Base-by-base conservation (phyloP, 1,140 invertebrate species). In the Hyles vespertilio region DNA sequence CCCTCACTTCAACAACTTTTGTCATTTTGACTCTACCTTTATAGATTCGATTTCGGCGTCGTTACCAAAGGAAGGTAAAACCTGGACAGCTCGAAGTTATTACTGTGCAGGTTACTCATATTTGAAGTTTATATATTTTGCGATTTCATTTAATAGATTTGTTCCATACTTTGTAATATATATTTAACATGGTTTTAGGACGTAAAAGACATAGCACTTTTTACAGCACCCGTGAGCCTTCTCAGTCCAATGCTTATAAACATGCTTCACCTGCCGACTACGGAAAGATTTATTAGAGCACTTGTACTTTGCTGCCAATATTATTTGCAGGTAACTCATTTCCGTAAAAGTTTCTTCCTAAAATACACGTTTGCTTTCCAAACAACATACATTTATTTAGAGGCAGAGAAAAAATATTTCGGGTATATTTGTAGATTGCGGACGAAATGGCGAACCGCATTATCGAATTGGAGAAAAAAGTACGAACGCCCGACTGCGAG, bases 161-260 rank as follows among this genome's bases (percentile, higher is more conserved):
- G 36, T 10, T 40, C 32, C 4, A 6, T 11, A 47, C 10, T 11
- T 11, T 47, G 46, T 4, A 6, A 47, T 22, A 11, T 11, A 8
- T 45, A 45, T n/a, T 2, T 48, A 11, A 48, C 5, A 48, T 12
- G 11, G n/a, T 54, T 54, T 33, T 63, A 90, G 86, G 89, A 93
- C 67, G 81, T 93, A 45, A 93, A 93, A 78, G 91, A 93, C 70
- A 87, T 94, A 32, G 92, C 91, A 2, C 55, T 94, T 55, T 93
- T 89, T 73, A 89, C 90, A n/a, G 87, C 91, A 2, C 84, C 91
- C 8, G 61, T 80, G 12, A 83, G 74, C 48, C 87, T 91, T 62
- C 77, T 93, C 58, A 91, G 89, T 46, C 70, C 88, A 2, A 85
- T 92, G 65, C 90, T 93, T 57, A 90, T 93, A 47, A 86, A 90